A percentile compares a stretch with the other conserved stretches of the same genome.
These are phyloP conservation scores for Solenodon paradoxus DNA, from an alignment of 2,113 vertebrate species.

Conservation along the genomic window DNA sequence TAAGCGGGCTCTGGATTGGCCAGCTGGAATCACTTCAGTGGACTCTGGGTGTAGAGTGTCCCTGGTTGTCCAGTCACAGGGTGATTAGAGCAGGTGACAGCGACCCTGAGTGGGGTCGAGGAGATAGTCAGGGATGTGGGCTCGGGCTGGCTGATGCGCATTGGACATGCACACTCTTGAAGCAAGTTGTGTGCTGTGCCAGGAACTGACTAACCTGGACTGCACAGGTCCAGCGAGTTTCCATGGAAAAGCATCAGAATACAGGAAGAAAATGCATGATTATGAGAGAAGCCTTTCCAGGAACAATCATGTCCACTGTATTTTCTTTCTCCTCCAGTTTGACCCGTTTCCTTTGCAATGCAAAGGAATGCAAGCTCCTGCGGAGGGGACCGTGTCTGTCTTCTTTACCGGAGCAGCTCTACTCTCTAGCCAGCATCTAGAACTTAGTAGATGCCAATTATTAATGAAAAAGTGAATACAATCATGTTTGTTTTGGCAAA, in stretches of 20 bases:
- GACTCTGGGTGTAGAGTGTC: not conserved
- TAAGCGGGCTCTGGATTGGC: not conserved
- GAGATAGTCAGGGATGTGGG: not conserved
- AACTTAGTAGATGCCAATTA: not conserved
- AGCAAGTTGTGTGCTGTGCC: not conserved
- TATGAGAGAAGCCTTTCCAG: not conserved
- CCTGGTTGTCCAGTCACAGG: too few species aligned
- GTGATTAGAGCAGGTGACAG: not conserved
- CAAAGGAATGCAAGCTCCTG: not conserved
- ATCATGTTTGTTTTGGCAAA: not conserved
- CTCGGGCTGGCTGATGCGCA: not conserved
- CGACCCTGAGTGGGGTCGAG: not conserved
- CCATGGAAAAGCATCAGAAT: not conserved
- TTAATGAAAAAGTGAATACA: not conserved
- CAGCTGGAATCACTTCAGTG: not conserved
- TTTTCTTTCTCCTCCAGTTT: not conserved
- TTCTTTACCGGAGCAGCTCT: not conserved
- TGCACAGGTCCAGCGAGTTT: not conserved
- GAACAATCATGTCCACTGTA: fast-evolving
- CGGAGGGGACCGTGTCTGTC: too few species aligned
- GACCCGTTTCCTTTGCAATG: not conserved
- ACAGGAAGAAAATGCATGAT: not conserved
- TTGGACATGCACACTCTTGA: not conserved
- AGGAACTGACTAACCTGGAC: not conserved
- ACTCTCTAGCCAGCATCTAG: too few species aligned